These are phyloP conservation scores for Crematogaster levior DNA, from an alignment of 2,888 invertebrate genomes.

Conservation along the genomic window DNA sequence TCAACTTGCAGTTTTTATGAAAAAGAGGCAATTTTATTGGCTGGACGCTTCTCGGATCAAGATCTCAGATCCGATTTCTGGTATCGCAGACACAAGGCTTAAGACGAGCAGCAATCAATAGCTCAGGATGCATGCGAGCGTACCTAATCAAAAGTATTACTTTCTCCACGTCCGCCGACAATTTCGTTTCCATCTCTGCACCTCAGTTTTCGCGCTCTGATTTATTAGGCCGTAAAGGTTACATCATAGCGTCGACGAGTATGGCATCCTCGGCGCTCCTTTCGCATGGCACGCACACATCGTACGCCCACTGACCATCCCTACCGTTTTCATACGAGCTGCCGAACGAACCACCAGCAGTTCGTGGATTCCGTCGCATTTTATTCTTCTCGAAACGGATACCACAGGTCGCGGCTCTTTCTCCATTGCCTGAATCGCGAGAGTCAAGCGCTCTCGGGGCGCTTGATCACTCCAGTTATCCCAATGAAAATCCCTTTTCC, in stretches of 20 bases:
- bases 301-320: neutral
- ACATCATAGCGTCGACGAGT: constrained; percentile 43
- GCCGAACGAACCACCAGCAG: neutral
- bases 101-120: neutral
- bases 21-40: no score
- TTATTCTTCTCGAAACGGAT: neutral
- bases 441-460: neutral
- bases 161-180: constrained; percentile 53
- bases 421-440: neutral
- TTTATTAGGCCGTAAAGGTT: constrained; percentile 45
- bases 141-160: constrained; percentile 35
- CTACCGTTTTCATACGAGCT: no score
- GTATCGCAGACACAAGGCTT: no score
- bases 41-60: no score
- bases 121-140: neutral
- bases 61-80: no score
- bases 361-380: neutral
- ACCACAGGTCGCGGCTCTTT: neutral
- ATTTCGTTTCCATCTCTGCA: constrained; percentile 35
- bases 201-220: constrained; percentile 37
- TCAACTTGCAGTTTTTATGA: no score
- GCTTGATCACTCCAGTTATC: neutral
- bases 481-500: constrained; percentile 42
- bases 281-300: neutral
- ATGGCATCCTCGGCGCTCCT: constrained; percentile 3